These are phyloP conservation scores for Agapostemon virescens DNA, from an alignment of 2,888 invertebrate genomes.

Conservation along the genomic window DNA sequence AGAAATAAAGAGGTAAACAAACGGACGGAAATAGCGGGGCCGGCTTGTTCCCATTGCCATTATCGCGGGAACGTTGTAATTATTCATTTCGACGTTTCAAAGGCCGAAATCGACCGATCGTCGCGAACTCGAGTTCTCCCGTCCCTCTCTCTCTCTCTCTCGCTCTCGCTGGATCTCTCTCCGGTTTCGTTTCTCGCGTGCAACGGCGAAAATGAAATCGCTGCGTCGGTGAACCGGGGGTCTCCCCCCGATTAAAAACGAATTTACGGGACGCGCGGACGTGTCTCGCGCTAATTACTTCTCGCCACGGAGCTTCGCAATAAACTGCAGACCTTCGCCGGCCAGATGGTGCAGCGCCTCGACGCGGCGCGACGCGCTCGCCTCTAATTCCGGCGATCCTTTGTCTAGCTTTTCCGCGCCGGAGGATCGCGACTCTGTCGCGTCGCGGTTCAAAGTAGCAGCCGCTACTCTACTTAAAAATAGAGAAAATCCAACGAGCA, in stretches of 20 bases:
- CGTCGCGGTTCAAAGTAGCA: neutral
- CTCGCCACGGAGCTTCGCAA: neutral
- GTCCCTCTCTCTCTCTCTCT: neutral
- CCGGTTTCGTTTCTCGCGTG: neutral
- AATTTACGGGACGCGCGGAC: constrained; percentile 15
- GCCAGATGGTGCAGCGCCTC: constrained; percentile 11
- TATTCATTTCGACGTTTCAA: constrained; percentile 59
- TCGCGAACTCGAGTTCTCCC: neutral
- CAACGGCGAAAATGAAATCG: constrained; percentile 40
- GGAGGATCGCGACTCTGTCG: neutral
- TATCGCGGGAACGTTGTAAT: constrained; percentile 59
- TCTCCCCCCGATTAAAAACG: constrained; percentile 30
- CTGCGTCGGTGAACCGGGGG: constrained; percentile 4
- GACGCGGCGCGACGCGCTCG: neutral
- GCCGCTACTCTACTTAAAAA: neutral
- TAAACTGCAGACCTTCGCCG: neutral
- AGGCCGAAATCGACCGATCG: constrained; percentile 43
- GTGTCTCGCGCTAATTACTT: constrained; percentile 20
- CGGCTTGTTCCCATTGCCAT: constrained; percentile 62
- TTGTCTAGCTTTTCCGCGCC: constrained; percentile 6
- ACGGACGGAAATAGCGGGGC: constrained; percentile 61
- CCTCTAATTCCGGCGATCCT: neutral
- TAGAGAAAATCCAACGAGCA: neutral
- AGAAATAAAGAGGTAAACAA: constrained; percentile 63
- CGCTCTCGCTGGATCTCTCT: neutral